phyloP scores from a whole-genome alignment of 2,113 vertebrate species.

The Calyptomena viridis region DNA sequence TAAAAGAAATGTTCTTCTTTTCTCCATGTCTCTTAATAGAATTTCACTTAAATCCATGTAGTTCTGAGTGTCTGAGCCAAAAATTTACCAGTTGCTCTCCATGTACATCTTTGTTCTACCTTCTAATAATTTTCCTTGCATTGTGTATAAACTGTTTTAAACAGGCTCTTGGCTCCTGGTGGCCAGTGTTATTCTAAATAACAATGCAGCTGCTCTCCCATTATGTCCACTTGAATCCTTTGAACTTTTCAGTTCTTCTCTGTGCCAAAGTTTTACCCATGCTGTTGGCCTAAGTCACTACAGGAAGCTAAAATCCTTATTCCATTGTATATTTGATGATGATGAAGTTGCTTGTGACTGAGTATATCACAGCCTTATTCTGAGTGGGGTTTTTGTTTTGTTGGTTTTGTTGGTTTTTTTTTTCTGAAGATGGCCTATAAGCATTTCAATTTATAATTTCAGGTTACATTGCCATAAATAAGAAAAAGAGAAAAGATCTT shows the following conservation, averaged over 20 bases:
- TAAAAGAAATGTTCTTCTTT: not conserved
- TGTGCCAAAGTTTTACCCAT: constrained; percentile 17
- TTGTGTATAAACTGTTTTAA: constrained; percentile 6
- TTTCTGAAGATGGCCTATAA: not conserved
- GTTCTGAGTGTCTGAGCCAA: not conserved
- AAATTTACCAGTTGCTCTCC: constrained; percentile 1
- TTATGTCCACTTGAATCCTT: constrained; percentile 6
- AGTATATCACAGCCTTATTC: not conserved
- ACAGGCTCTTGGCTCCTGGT: constrained; percentile 36
- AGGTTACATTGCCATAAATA: not conserved
- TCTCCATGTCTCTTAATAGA: not conserved
- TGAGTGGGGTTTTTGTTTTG: not conserved
- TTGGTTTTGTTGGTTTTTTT: not conserved
- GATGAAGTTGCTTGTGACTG: not conserved
- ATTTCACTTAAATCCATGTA: not conserved
- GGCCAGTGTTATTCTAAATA: constrained; percentile 17
- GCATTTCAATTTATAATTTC: not conserved
- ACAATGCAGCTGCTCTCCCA: constrained; percentile 45
- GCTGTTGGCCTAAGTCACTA: not conserved
- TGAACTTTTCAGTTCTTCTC: not conserved
- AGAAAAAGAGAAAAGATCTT: not conserved
- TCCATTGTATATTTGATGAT: not conserved
- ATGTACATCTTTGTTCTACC: constrained; percentile 1
- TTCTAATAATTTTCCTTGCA: constrained; percentile 18
- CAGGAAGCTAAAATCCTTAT: not conserved